Percentiles rank a stretch among this genome's conserved stretches.
Conservation (phyloP, 2,888 invertebrate species). For the Silvanus unidentatus region DNA sequence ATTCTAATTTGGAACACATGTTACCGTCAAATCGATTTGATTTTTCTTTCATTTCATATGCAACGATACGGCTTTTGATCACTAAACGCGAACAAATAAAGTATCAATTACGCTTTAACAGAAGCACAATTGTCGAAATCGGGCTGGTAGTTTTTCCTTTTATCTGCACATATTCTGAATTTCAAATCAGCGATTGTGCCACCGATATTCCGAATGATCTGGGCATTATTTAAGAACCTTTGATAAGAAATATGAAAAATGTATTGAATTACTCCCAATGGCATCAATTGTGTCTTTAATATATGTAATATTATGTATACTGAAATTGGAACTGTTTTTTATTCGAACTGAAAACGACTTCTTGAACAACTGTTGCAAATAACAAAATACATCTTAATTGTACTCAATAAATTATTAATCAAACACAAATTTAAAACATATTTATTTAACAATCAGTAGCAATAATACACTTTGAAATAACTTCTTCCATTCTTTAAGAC, state of each 20-base stretch:
- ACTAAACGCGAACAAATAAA: slow-evolving; percentile 16
- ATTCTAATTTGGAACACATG: slow-evolving; percentile 34
- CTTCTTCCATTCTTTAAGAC: slow-evolving; percentile 11
- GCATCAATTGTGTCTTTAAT: no score
- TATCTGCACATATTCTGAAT: no score
- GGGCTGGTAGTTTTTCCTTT: no score
- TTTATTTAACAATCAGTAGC: slow-evolving; percentile 10
- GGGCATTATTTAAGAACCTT: no score
- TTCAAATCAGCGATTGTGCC: no score
- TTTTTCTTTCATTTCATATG: not conserved
- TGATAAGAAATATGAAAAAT: no score
- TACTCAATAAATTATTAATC: slow-evolving; percentile 6
- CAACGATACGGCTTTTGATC: slow-evolving; percentile 1
- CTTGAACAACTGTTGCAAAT: no score
- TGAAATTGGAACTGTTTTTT: no score
- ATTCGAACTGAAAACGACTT: no score
- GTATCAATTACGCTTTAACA: slow-evolving; percentile 25
- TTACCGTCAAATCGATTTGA: slow-evolving; percentile 14
- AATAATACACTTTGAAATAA: slow-evolving; percentile 12
- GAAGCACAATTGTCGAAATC: not conserved
- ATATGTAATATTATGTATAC: no score
- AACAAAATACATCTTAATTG: not conserved
- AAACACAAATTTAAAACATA: slow-evolving; percentile 4
- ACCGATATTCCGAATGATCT: no score
- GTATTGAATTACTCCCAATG: no score